Conservation (phyloP, 1,140 invertebrate species). For the Conus ventricosus region DNA sequence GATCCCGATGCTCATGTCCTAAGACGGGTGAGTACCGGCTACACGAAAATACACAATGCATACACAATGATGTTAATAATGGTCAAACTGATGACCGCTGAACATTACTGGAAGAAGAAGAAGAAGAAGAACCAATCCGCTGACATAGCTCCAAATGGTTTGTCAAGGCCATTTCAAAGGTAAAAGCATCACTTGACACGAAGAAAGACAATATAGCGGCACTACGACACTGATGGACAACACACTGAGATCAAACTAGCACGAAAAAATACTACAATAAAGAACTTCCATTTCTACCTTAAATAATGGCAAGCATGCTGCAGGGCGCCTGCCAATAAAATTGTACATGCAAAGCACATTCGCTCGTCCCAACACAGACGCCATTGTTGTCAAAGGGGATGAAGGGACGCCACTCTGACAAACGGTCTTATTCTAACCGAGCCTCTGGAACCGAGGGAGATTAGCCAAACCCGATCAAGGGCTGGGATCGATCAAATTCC, state of each 20-base stretch:
- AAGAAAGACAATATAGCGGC: background rate
- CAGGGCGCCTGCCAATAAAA: background rate
- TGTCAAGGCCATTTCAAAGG: slow-evolving; percentile 12
- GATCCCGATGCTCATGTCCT: too few species aligned
- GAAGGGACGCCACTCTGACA: background rate
- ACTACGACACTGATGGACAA: background rate
- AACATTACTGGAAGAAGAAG: too few species aligned
- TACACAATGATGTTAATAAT: too few species aligned
- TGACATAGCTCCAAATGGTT: background rate
- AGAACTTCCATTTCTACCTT: slow-evolving; percentile 8
- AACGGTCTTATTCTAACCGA: too few species aligned
- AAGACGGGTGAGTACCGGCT: too few species aligned
- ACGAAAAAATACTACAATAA: background rate
- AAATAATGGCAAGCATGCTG: background rate
- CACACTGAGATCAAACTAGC: background rate
- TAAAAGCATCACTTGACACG: background rate
- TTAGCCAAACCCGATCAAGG: too few species aligned
- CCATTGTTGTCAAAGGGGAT: slow-evolving; percentile 21
- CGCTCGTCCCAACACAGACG: background rate
- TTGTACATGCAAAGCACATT: background rate
- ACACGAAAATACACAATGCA: too few species aligned
- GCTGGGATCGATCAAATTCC: background rate
- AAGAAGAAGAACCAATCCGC: too few species aligned
- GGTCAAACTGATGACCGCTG: too few species aligned
- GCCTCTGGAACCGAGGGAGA: background rate